A percentile compares a stretch with the other conserved stretches of the same genome.
Conservation (phyloP, 2,888 invertebrate genomes). For the Alviniconcha strummeri region DNA sequence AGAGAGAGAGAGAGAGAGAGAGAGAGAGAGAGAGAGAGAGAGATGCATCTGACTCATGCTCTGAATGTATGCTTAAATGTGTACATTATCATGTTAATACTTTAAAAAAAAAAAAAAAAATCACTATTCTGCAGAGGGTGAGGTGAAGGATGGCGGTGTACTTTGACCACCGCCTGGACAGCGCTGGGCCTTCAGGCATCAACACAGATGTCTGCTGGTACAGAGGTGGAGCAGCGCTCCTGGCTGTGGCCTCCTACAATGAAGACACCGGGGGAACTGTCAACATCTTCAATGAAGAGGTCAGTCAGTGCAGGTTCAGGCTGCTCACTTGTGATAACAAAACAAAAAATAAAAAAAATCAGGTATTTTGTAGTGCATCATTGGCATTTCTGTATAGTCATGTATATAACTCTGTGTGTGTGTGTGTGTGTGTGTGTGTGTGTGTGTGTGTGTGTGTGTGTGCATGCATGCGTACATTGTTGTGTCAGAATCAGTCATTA, state of each 20-base stretch:
- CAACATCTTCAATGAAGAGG: conserved; percentile 90
- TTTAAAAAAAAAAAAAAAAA: too few relatives aligned
- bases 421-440: background rate
- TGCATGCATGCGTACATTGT: too few relatives aligned
- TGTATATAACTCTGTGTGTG: background rate
- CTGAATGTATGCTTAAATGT: too few relatives aligned
- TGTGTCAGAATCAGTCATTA: too few relatives aligned
- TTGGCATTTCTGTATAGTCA: too few relatives aligned
- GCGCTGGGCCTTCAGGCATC: conserved; percentile 54
- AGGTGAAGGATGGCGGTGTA: conserved; percentile 68
- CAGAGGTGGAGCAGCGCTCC: conserved; percentile 82
- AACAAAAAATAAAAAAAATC: background rate
- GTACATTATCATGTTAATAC: too few relatives aligned
- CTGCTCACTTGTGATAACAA: background rate
- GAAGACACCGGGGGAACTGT: conserved; percentile 92
- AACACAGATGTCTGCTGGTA: conserved; percentile 84
- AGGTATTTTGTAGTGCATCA: too few relatives aligned
- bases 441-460: background rate
- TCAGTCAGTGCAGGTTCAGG: conserved; percentile 73
- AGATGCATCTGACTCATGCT: too few relatives aligned
- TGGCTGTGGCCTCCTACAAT: conserved; percentile 90
- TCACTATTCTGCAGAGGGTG: background rate
- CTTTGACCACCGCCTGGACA: conserved; percentile 70
- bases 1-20: too few relatives aligned
- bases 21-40: too few relatives aligned